Evolutionary conservation across 35 echinoderm and acorn worm genomes (phyloP), one percentile per base, ranked within the genome.

Genomic region (Nesometra sesokonis): DNA sequence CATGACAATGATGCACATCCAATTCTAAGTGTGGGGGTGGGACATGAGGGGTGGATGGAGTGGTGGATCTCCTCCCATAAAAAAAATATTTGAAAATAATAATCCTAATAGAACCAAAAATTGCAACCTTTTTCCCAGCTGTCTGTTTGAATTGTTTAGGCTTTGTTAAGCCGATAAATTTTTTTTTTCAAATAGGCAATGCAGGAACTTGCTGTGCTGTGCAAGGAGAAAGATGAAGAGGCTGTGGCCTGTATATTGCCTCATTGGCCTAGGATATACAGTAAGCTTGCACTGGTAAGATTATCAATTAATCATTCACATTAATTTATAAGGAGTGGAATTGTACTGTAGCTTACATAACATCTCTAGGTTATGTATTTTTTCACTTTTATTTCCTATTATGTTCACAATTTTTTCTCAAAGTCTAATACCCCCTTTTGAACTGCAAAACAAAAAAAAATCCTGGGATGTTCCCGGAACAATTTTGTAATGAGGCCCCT

Each of bases 231-330:
- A 36, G 91, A 97, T 37, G 88, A 82, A 77, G 85, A 91, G 8
- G 47, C 47, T 34, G 92, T 97, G 8, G 57, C 80, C 0, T 82
- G 85, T 37, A 85, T 89, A 34, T 85, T 97, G 15, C 91, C 94
- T 35, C 91, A 97, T 46, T 97, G 92, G 92, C 88, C 91, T 30
- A 90, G 94, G 76, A 78, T 97, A 35, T 97, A 91, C 39, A 88
- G 84, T 30, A 88, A 89, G 87, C 83, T 97, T 29, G 87, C 91
- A 15, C 78, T 91, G 67, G 94, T 97, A 82, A 87, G 89, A 91
- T 34, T n/a, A 8, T 39, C 17, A 52, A 11, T 86, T 7, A 43
- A 15, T 43, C 38, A 43, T 43, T 43, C 38, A n/a, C n/a, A n/a
- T n/a, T n/a, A n/a, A n/a, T n/a, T n/a, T n/a, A n/a, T n/a, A n/a